Conservation (phyloP, 1,140 invertebrate species). For the Pogonomyrmex barbatus region DNA sequence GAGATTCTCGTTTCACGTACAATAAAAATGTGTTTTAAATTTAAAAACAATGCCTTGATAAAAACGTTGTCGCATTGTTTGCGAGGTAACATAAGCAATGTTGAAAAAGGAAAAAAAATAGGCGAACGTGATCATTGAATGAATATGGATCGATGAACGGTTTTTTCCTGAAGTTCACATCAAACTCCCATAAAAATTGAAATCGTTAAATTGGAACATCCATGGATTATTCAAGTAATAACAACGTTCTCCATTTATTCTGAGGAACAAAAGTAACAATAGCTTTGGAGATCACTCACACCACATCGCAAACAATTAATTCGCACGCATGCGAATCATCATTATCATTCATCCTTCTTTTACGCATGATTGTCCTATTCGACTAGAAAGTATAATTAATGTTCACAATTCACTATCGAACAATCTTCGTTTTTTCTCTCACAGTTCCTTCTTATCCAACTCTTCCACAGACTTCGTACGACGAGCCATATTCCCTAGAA, state of each 20-base stretch:
- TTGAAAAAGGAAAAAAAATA: not conserved
- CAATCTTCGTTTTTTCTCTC: conserved; percentile 33
- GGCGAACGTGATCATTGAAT: not conserved
- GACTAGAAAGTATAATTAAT: conserved; percentile 77
- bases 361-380: conserved; percentile 50
- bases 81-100: not conserved
- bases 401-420: conserved; percentile 61
- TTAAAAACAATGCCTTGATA: conserved; percentile 21
- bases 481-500: conserved; percentile 71
- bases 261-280: conserved; percentile 71
- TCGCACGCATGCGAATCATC: conserved; percentile 22
- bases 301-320: conserved; percentile 17
- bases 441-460: conserved; percentile 69
- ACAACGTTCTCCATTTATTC: conserved; percentile 68
- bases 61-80: conserved; percentile 4
- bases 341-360: conserved; percentile 25
- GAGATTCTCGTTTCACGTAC: conserved; percentile 22
- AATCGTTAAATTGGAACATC: conserved; percentile 5
- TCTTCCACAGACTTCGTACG: conserved; percentile 67
- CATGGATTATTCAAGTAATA: conserved; percentile 49
- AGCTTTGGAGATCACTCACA: conserved; percentile 54
- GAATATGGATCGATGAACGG: conserved; percentile 21
- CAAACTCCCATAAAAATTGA: not conserved
- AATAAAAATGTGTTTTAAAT: conserved; percentile 34
- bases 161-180: not conserved